phyloP scores from a whole-genome alignment of 2,797 vertebrate genomes.

The Calcarius lapponicus region DNA sequence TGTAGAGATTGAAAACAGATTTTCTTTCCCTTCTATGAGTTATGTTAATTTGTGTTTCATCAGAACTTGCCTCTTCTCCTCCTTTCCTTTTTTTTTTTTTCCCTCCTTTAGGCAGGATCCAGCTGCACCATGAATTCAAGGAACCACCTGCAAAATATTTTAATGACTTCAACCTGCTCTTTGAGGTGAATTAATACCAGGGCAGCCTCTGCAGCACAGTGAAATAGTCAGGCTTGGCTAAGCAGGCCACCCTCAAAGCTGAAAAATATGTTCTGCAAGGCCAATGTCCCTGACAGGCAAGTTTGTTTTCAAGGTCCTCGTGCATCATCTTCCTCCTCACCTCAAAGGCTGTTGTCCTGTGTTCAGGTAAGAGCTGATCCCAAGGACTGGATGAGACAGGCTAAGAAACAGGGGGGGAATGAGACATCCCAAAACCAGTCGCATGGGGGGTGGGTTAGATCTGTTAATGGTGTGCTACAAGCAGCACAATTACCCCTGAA shows the following conservation, averaged over 20 bases:
- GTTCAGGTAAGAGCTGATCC: background rate
- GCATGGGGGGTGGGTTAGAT: background rate
- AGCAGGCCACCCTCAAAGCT: constrained; percentile 35
- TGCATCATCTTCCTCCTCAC: background rate
- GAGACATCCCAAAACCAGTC: background rate
- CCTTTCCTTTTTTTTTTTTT: background rate
- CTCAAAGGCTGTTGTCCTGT: background rate
- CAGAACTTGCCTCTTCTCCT: constrained; percentile 45
- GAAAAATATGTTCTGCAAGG: constrained; percentile 11
- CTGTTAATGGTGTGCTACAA: background rate
- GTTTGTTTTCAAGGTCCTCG: background rate
- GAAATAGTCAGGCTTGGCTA: constrained; percentile 25
- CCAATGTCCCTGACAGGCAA: background rate
- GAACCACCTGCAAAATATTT: constrained; percentile 69
- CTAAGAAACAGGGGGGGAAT: background rate
- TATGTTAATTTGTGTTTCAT: constrained; percentile 67
- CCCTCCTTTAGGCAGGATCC: constrained; percentile 20
- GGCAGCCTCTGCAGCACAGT: background rate
- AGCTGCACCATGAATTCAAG: constrained; percentile 65
- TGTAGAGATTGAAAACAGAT: constrained; percentile 69
- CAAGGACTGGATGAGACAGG: background rate
- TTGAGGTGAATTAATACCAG: constrained; percentile 66
- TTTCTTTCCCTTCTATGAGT: constrained; percentile 48
- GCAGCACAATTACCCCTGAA: background rate
- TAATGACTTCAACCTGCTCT: constrained; percentile 61